phyloP scores from a whole-genome alignment of 2,113 vertebrate genomes.

The Chloebia gouldiae region DNA sequence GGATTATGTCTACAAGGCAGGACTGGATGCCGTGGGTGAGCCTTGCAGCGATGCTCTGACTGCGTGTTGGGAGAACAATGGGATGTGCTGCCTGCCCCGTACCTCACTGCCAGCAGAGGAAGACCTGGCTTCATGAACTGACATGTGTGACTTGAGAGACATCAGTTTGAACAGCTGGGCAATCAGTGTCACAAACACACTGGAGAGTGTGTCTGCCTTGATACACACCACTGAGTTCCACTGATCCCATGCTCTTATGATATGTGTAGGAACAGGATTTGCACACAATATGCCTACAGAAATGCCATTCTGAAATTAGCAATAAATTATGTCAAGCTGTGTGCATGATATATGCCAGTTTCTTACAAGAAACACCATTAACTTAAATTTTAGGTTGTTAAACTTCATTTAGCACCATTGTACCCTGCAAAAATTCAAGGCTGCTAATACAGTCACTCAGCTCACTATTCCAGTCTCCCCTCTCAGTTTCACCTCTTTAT shows the following conservation, averaged over 20 bases:
- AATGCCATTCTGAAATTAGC: neutral
- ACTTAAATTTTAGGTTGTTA: conserved; percentile 16
- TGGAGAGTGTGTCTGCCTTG: neutral
- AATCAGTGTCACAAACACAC: neutral
- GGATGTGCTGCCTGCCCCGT: neutral
- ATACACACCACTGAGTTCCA: neutral
- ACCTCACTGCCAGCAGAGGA: neutral
- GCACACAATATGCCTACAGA: neutral
- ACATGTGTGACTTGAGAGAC: neutral
- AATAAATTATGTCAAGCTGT: neutral
- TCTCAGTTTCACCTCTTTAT: neutral
- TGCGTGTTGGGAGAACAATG: neutral
- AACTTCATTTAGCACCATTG: neutral
- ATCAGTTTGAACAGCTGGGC: neutral
- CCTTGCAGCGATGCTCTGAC: neutral
- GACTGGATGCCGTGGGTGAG: neutral
- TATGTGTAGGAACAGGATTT: neutral
- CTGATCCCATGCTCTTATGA: neutral
- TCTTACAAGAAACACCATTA: conserved; percentile 17
- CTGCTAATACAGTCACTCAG: neutral
- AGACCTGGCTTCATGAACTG: neutral
- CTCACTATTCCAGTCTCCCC: neutral
- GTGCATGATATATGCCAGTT: neutral
- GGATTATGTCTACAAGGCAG: neutral
- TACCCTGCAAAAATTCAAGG: neutral